These are phyloP conservation scores for Perdita meconis DNA, from an alignment of 2,888 invertebrate genomes.

Conservation along the genomic window DNA sequence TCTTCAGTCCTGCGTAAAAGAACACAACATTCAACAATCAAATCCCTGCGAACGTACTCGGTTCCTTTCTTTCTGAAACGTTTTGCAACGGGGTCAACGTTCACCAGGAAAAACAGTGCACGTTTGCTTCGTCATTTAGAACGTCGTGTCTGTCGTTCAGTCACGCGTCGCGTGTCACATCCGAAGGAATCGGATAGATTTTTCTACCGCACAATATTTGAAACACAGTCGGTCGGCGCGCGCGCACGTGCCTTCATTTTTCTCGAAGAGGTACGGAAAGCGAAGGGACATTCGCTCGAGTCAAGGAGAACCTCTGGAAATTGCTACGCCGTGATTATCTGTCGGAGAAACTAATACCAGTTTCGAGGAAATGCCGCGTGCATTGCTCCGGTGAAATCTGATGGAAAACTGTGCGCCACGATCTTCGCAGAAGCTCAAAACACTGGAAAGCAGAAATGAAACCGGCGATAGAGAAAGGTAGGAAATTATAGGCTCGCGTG, in stretches of 20 bases:
- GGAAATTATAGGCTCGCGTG: neutral
- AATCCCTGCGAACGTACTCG: neutral
- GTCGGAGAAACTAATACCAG: conserved; percentile 47
- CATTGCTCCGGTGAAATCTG: conserved; percentile 51
- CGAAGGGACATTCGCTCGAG: conserved; percentile 61
- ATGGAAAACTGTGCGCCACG: neutral
- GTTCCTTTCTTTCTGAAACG: neutral
- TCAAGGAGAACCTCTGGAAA: conserved; percentile 74
- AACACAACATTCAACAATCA: neutral
- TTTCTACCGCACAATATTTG: neutral
- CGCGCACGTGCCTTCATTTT: conserved; percentile 7
- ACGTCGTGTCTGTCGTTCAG: too few relatives aligned
- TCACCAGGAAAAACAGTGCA: neutral
- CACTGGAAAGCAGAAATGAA: neutral
- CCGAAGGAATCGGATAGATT: neutral
- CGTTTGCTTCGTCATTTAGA: neutral
- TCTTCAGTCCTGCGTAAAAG: conserved; percentile 86
- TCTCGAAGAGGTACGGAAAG: conserved; percentile 38
- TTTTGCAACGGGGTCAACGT: neutral
- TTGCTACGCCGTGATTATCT: conserved; percentile 54
- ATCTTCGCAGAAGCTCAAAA: neutral
- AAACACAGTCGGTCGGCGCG: neutral
- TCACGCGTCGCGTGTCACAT: neutral
- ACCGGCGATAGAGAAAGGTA: neutral
- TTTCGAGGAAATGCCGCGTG: conserved; percentile 52